Conservation (phyloP, 2,797 vertebrate genomes). For the Semotilus atromaculatus region DNA sequence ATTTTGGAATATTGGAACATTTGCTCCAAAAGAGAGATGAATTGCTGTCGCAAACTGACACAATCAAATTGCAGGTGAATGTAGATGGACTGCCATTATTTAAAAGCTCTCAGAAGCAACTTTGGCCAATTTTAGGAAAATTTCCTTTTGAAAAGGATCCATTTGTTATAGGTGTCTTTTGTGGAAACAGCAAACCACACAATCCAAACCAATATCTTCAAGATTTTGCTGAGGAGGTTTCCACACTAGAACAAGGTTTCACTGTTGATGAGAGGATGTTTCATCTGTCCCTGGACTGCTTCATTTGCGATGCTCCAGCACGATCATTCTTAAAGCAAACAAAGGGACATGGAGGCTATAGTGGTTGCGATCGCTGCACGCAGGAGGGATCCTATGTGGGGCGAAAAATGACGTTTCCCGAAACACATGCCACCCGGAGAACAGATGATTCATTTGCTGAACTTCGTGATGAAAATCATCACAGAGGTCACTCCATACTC, state of each 20-base stretch:
- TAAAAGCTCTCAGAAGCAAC: not conserved
- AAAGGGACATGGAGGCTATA: slow-evolving; percentile 30
- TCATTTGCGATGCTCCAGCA: slow-evolving; percentile 44
- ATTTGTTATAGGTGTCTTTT: not conserved
- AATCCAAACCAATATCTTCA: not conserved
- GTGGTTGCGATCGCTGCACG: slow-evolving; percentile 18
- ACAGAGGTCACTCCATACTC: not conserved
- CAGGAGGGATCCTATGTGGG: slow-evolving; percentile 20
- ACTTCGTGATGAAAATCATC: not conserved
- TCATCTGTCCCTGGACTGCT: slow-evolving; percentile 23
- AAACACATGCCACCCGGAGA: not conserved
- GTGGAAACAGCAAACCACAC: not conserved
- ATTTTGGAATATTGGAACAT: not conserved
- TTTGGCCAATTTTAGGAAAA: slow-evolving; percentile 1
- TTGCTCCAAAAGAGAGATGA: not conserved
- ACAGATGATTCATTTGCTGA: not conserved
- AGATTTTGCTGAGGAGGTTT: not conserved
- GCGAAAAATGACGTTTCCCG: not conserved
- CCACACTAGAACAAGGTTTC: slow-evolving; percentile 1
- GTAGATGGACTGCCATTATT: not conserved
- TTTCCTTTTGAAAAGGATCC: not conserved
- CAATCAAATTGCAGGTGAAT: not conserved
- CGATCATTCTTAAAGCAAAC: slow-evolving; percentile 31
- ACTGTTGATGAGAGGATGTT: not conserved
- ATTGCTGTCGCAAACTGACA: not conserved